Evolutionary conservation across 2,113 vertebrate species (phyloP).

Genomic region (Cyphomyrus discorhynchus): DNA sequence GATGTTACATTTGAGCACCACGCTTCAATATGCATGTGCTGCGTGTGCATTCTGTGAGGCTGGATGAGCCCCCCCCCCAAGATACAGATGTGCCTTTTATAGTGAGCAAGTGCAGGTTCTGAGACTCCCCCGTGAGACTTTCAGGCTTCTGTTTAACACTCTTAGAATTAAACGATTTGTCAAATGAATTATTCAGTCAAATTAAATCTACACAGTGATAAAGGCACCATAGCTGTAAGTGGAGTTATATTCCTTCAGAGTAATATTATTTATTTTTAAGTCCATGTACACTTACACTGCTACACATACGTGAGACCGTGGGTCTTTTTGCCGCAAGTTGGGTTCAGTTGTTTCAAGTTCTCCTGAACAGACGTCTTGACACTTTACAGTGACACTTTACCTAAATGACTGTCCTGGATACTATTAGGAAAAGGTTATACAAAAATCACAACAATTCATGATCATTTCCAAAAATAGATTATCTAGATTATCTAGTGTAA

Average conservation of each 20-base stretch:
- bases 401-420: neutral
- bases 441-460: neutral
- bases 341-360: neutral
- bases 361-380: neutral
- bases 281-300: neutral
- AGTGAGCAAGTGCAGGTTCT: conserved; percentile 14
- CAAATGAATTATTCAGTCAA: conserved; percentile 9
- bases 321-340: neutral
- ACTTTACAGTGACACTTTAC: neutral
- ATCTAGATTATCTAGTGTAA: neutral
- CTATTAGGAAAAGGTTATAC: neutral
- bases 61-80: neutral
- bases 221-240: neutral
- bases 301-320: neutral
- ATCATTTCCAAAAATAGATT: neutral
- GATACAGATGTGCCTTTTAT: conserved; percentile 17
- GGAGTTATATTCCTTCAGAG: neutral
- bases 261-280: neutral
- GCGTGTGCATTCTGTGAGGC: neutral
- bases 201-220: neutral
- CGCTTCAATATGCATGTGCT: neutral
- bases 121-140: neutral
- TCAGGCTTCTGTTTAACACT: neutral
- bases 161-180: neutral
- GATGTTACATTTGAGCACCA: neutral